These are phyloP conservation scores for Spea hammondii DNA, from an alignment of 2,797 vertebrate genomes.

Conservation along the genomic window DNA sequence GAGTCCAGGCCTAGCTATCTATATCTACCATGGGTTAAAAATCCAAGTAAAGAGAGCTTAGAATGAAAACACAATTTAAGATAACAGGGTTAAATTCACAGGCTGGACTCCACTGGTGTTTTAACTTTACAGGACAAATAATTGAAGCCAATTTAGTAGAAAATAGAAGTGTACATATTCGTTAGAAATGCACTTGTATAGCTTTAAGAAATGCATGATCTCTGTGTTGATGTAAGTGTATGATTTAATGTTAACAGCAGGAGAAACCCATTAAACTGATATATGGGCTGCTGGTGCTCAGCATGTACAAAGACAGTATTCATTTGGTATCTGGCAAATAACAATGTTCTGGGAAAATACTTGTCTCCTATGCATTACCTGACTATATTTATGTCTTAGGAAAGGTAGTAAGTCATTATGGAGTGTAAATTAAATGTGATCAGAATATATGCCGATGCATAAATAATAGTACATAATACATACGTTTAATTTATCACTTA, in stretches of 20 bases:
- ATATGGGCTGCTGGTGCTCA: constrained; percentile 19
- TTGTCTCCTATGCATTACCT: constrained; percentile 3
- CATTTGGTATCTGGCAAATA: constrained; percentile 24
- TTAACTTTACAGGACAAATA: too few relatives aligned
- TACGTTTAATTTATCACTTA: too few relatives aligned
- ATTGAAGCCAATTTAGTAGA: too few relatives aligned
- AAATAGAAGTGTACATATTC: too few relatives aligned
- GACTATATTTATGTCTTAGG: background rate
- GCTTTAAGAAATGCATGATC: constrained; percentile 18
- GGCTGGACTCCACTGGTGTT: background rate
- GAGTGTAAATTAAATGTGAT: constrained; percentile 4
- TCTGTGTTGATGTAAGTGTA: background rate
- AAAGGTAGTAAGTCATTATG: background rate
- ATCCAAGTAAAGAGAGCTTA: too few relatives aligned
- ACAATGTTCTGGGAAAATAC: constrained; percentile 27
- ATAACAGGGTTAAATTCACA: too few relatives aligned
- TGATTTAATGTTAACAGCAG: constrained; percentile 20
- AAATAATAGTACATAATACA: too few relatives aligned
- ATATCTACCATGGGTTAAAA: too few relatives aligned
- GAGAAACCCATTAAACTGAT: constrained; percentile 36
- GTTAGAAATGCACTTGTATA: too few relatives aligned
- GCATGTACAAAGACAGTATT: constrained; percentile 23
- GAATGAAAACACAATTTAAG: too few relatives aligned
- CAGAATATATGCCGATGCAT: too few relatives aligned
- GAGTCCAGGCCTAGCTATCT: too few relatives aligned